Evolutionary conservation across 2,888 invertebrate species (phyloP).

Genomic region (Rhagonycha lutea): DNA sequence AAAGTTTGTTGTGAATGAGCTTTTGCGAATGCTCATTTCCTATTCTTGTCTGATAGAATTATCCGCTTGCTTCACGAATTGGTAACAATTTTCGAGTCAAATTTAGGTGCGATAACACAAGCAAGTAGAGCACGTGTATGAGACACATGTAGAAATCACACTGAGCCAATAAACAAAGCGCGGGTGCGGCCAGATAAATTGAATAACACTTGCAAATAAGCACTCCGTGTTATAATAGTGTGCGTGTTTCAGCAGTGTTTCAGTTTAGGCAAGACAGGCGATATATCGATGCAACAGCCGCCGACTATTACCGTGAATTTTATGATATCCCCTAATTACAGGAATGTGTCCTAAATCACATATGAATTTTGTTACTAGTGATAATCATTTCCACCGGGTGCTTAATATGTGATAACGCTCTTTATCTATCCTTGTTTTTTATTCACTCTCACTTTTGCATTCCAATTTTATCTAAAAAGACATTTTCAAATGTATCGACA

Average conservation of each 20-base stretch:
- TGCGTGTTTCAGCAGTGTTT: conserved; percentile 47
- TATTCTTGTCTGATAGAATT: neutral
- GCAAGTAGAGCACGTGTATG: conserved; percentile 46
- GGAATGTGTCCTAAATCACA: conserved; percentile 51
- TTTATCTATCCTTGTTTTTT: conserved; percentile 27
- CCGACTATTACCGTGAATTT: conserved; percentile 48
- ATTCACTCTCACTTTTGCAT: neutral
- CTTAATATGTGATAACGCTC: conserved; percentile 35
- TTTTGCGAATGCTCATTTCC: neutral
- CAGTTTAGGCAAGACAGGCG: conserved; percentile 46
- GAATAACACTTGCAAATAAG: conserved; percentile 59
- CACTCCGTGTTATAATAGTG: conserved; percentile 50
- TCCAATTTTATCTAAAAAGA: neutral
- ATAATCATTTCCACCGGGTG: conserved; percentile 44
- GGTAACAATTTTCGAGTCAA: conserved; percentile 27
- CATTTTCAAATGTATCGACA: neutral
- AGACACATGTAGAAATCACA: conserved; percentile 55
- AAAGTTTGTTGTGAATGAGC: neutral
- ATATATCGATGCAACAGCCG: conserved; percentile 53
- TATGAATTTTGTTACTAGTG: conserved; percentile 46
- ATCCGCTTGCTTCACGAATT: neutral
- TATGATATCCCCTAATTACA: conserved; percentile 49
- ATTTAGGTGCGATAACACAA: conserved; percentile 34
- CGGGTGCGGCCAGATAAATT: conserved; percentile 57
- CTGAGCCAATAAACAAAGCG: conserved; percentile 54